phyloP scores from a whole-genome alignment of 2,888 invertebrate genomes.

The Petrolisthes cinctipes region DNA sequence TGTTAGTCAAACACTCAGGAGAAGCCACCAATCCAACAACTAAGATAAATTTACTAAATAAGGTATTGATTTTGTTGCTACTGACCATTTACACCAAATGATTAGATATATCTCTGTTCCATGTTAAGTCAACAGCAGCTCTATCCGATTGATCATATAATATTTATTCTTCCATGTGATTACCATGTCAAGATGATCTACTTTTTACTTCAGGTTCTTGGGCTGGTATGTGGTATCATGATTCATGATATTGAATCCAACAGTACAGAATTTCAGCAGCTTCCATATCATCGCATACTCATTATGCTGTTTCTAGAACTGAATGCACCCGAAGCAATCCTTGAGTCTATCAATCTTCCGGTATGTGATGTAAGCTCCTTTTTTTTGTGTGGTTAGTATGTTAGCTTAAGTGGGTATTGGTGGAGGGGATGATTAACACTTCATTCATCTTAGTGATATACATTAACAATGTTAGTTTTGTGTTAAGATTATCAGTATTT shows the following conservation, averaged over 20 bases:
- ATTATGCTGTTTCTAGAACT: conserved; percentile 97
- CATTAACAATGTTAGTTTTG: conserved; percentile 4
- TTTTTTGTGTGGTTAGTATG: conserved; percentile 23
- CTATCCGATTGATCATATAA: too few species aligned
- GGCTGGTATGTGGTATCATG: conserved; percentile 94
- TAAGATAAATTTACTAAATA: conserved; percentile 95
- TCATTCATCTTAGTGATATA: neutral
- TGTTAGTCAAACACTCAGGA: conserved; percentile 87
- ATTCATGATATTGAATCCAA: conserved; percentile 96
- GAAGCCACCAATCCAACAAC: conserved; percentile 92
- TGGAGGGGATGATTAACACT: conserved; percentile 18
- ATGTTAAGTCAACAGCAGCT: too few species aligned
- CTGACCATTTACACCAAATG: neutral
- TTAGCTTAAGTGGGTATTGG: conserved; percentile 13
- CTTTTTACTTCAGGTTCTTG: conserved; percentile 73
- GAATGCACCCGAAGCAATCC: conserved; percentile 90
- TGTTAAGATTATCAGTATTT: neutral
- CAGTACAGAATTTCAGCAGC: conserved; percentile 90
- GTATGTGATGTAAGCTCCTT: conserved; percentile 69
- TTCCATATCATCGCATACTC: conserved; percentile 97
- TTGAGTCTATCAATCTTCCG: conserved; percentile 95
- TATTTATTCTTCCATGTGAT: too few species aligned
- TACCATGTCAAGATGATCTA: too few species aligned
- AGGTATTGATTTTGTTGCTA: conserved; percentile 73
- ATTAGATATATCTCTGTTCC: neutral